Conservation (phyloP, 2,888 invertebrate genomes). For the Lottia scabra region DNA sequence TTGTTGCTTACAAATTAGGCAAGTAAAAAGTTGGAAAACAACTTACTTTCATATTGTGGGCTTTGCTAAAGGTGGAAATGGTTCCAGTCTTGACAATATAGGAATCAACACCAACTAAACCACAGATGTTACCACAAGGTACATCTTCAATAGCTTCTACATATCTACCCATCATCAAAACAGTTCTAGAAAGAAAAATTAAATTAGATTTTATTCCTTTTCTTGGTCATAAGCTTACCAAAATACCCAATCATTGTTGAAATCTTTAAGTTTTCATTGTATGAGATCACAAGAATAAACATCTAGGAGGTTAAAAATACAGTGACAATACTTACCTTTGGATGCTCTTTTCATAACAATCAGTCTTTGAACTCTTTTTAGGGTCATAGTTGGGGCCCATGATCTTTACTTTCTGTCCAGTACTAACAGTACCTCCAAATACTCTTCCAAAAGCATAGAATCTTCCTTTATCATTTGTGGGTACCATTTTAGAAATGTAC, state of each 20-base stretch:
- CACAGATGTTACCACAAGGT: constrained; percentile 99
- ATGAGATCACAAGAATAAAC: too few relatives aligned
- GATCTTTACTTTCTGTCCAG: constrained; percentile 83
- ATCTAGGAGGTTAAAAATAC: too few relatives aligned
- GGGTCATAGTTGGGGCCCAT: constrained; percentile 99
- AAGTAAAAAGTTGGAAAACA: too few relatives aligned
- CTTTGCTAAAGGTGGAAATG: constrained; percentile 98
- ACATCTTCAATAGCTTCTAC: constrained; percentile 99
- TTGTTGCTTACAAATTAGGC: too few relatives aligned
- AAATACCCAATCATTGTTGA: too few relatives aligned
- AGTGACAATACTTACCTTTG: constrained; percentile 75
- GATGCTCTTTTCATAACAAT: constrained; percentile 98
- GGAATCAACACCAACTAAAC: constrained; percentile 99
- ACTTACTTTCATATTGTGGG: constrained; percentile 92
- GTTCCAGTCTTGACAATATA: constrained; percentile 99
- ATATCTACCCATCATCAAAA: constrained; percentile 99
- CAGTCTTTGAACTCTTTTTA: constrained; percentile 91
- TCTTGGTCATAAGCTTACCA: too few relatives aligned
- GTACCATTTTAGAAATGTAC: constrained; percentile 99
- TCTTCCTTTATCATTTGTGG: constrained; percentile 98
- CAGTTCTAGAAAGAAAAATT: constrained; percentile 78
- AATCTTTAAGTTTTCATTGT: too few relatives aligned
- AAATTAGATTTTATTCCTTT: too few relatives aligned
- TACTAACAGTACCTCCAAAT: constrained; percentile 90
- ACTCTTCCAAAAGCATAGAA: constrained; percentile 99